Conservation (phyloP, 2,113 vertebrate species). For the Microtus pennsylvanicus region DNA sequence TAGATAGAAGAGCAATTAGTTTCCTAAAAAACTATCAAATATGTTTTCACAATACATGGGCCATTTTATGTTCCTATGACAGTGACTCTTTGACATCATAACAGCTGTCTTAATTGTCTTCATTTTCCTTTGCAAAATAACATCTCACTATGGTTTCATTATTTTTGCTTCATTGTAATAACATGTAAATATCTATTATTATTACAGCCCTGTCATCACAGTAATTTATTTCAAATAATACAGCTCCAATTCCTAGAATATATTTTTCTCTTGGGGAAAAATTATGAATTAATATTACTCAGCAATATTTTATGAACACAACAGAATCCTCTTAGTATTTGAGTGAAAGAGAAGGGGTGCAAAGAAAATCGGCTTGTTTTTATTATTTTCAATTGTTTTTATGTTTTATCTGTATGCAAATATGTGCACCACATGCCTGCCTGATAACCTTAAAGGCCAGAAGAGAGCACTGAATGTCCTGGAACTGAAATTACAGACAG, state of each 20-base stretch:
- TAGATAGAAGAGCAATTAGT: background rate
- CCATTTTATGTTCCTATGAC: background rate
- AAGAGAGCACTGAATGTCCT: background rate
- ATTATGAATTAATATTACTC: background rate
- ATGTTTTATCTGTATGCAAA: background rate
- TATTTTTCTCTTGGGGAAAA: background rate
- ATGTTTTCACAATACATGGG: background rate
- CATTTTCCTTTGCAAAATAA: background rate
- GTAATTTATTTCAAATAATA: conserved; percentile 1
- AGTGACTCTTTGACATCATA: background rate
- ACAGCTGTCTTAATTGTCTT: background rate
- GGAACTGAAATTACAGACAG: background rate
- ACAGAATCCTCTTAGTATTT: background rate
- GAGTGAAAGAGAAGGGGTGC: background rate
- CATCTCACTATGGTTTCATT: background rate
- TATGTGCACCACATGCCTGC: background rate
- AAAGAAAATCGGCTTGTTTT: background rate
- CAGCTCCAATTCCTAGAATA: background rate
- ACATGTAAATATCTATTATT: background rate
- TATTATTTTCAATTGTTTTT: background rate
- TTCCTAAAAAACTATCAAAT: background rate
- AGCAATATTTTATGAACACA: background rate
- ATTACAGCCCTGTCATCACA: background rate
- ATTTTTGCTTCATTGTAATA: background rate
- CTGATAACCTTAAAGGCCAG: background rate